Evolutionary conservation across 1,140 invertebrate genomes (phyloP).

Genomic region (Apolygus lucorum): DNA sequence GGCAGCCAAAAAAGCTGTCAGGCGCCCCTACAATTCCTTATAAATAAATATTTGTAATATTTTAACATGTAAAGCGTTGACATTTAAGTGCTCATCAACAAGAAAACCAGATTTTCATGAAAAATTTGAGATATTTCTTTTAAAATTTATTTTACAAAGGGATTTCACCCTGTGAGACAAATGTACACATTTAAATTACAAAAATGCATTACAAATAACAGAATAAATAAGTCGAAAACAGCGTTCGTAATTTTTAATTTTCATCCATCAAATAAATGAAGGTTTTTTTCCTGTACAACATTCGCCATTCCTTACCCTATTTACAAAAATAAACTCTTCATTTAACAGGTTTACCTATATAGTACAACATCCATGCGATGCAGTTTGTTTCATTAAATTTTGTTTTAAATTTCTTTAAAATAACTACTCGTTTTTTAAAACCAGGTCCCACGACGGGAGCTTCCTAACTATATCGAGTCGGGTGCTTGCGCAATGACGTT

Average conservation of each 20-base stretch:
- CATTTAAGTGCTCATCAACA: slow-evolving; percentile 24
- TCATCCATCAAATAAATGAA: slow-evolving; percentile 10
- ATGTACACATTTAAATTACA: slow-evolving; percentile 8
- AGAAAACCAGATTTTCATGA: not conserved
- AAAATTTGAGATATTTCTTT: slow-evolving; percentile 1
- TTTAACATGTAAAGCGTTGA: slow-evolving; percentile 26
- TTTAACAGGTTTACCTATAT: slow-evolving; percentile 17
- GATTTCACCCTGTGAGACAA: slow-evolving; percentile 5
- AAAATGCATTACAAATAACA: slow-evolving; percentile 10
- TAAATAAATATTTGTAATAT: slow-evolving; percentile 12
- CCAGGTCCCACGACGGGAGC: not conserved
- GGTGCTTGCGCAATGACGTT: too few species aligned
- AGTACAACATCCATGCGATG: not conserved
- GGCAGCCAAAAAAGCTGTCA: not conserved
- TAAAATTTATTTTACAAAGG: slow-evolving; percentile 5
- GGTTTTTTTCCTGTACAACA: slow-evolving; percentile 15
- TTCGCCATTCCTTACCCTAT: slow-evolving; percentile 24
- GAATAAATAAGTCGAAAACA: slow-evolving; percentile 19
- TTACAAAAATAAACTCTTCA: slow-evolving; percentile 28
- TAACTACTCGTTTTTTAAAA: slow-evolving; percentile 3
- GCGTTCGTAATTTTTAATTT: slow-evolving; percentile 18
- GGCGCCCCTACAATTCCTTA: not conserved
- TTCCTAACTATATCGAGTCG: not conserved
- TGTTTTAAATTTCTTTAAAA: not conserved
- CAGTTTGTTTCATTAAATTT: not conserved